Conservation (phyloP, 2,888 invertebrate species). For the Cephus spinipes region DNA sequence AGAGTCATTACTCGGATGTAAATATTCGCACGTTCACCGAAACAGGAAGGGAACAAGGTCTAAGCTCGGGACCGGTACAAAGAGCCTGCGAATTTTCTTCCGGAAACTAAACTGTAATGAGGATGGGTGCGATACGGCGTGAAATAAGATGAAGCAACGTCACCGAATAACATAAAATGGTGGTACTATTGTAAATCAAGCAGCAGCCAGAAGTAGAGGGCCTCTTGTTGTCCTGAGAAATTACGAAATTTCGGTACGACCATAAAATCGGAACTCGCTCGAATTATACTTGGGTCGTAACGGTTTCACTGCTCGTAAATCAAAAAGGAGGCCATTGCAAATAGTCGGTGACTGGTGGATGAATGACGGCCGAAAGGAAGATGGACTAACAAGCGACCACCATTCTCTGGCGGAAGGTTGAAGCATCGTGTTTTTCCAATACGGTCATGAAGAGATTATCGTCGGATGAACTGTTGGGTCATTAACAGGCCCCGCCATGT, state of each 20-base stretch:
- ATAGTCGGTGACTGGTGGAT: neutral
- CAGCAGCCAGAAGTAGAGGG: neutral
- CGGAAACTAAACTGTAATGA: neutral
- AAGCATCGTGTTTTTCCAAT: neutral
- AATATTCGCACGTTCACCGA: neutral
- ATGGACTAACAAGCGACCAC: neutral
- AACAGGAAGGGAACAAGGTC: neutral
- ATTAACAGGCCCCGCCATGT: constrained; percentile 26
- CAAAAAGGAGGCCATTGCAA: neutral
- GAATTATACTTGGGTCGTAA: constrained; percentile 13
- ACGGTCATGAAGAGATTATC: neutral
- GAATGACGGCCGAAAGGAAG: neutral
- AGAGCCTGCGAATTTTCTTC: neutral
- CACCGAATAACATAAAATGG: neutral
- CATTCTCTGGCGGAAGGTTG: neutral
- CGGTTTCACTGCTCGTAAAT: constrained; percentile 1
- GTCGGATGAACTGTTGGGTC: neutral
- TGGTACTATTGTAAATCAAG: neutral
- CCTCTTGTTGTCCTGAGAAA: constrained; percentile 2
- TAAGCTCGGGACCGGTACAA: too few relatives aligned
- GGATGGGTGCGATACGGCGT: neutral
- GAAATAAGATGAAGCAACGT: neutral
- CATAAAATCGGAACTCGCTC: constrained; percentile 15
- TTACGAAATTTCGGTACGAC: constrained; percentile 27
- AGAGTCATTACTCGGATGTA: neutral